phyloP scores from a whole-genome alignment of 35 echinoderm and acorn worm genomes.

The Apostichopus parvimensis region DNA sequence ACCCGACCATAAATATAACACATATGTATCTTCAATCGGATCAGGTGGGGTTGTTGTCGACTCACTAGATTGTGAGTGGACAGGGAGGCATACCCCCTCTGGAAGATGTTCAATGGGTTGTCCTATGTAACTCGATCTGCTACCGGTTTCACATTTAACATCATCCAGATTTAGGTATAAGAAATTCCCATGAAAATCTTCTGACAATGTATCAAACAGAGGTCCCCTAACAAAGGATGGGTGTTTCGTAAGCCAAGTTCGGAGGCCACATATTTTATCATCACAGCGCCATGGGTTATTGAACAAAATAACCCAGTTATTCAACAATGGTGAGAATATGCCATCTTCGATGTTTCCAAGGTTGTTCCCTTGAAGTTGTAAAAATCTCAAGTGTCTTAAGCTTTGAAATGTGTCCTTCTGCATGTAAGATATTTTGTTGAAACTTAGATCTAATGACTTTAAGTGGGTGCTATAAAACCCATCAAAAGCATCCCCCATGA shows the following conservation, averaged over 20 bases:
- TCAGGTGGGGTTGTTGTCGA: not conserved
- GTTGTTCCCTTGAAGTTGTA: constrained; percentile 8
- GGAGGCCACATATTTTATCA: not conserved
- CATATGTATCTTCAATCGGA: too few relatives aligned
- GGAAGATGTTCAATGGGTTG: not conserved
- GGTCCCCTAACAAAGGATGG: not conserved
- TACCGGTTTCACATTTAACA: not conserved
- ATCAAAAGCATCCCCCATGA: not conserved
- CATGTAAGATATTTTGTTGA: constrained; percentile 6
- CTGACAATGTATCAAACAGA: not conserved
- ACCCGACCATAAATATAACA: not conserved
- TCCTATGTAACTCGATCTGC: not conserved
- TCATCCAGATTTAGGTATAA: not conserved
- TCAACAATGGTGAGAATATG: constrained; percentile 13
- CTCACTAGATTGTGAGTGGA: not conserved
- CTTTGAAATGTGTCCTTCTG: not conserved
- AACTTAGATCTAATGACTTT: not conserved
- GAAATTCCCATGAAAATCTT: not conserved
- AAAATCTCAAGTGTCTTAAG: constrained; percentile 12
- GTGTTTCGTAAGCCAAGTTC: constrained; percentile 1
- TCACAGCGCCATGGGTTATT: constrained; percentile 2
- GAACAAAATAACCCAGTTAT: not conserved
- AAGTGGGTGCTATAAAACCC: constrained; percentile 17
- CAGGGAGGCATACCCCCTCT: not conserved
- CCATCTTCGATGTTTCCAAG: not conserved